Base-by-base conservation (phyloP, 2,797 vertebrate genomes). In the Selene dorsalis region DNA sequence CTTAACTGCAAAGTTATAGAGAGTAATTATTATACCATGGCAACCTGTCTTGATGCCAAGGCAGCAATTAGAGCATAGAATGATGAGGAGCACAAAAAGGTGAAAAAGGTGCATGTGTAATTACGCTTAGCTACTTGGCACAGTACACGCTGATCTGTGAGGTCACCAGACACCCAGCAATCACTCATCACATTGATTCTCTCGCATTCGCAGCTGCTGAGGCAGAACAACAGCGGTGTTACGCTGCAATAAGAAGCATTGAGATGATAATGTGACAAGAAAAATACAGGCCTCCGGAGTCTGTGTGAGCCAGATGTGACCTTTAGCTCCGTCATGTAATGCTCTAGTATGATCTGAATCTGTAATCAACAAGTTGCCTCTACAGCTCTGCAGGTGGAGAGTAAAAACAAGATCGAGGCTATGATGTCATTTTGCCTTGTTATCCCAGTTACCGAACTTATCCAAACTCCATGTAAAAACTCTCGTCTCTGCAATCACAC, bases 191-290 rank as follows among this genome's bases (percentile, higher is more conserved):
- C 65, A 12, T 14, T 0, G 12, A 24, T 61, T 71, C 73, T 71
- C 73, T 80, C 72, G 41, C 52, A 58, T 72, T 80, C 80, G 12
- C 20, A 52, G 48, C 32, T 17, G 5, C 38, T 22, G 79, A 56
- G 66, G 73, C 69, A 68, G 71, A 85, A 84, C 35, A 62, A 67
- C 35, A 62, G 63, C 9, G 26, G 35, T 53, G 65, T 43, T 61
- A 22, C 20, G 57, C 66, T 63, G 39, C 39, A 47, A 18, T 3
- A 50, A 75, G 56, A 77, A 60, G 73, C 67, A 60, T 4, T 35
- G 67, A 74, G 65, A 73, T 53, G 66, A 85, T 77, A 74, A 79
- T 65, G 55, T 80, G 89, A 87, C 84, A 77, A 59, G 75, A 85
- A 84, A 89, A 90, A 68, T 48, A 76, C 58, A 62, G 77, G 69